These are phyloP conservation scores for Atrina japonica DNA, from an alignment of 2,888 invertebrate species.

Conservation along the genomic window DNA sequence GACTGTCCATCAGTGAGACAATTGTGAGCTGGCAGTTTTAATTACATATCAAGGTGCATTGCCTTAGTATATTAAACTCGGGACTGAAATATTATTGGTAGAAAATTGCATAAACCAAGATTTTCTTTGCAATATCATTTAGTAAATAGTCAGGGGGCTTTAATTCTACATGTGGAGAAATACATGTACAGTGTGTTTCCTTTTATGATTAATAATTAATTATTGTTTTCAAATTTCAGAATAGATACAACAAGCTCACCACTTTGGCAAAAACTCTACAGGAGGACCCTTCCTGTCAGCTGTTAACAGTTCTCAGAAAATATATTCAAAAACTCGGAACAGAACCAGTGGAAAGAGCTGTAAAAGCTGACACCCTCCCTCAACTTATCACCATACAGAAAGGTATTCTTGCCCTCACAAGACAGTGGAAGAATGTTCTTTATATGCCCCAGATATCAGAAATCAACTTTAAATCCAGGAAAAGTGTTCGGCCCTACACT, in stretches of 20 bases:
- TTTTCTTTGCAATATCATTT: too few species aligned
- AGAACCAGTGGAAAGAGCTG: conserved; percentile 89
- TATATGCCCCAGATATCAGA: conserved; percentile 95
- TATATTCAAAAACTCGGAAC: conserved; percentile 88
- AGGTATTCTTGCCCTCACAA: conserved; percentile 96
- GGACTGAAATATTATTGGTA: too few species aligned
- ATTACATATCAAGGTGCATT: too few species aligned
- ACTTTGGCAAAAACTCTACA: conserved; percentile 93
- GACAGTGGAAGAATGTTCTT: conserved; percentile 98
- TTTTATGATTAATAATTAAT: too few species aligned
- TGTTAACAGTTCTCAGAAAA: conserved; percentile 93
- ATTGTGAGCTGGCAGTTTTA: too few species aligned
- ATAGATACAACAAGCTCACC: conserved; percentile 91
- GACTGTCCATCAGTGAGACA: too few species aligned
- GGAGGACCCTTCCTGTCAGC: conserved; percentile 96
- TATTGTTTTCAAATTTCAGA: conserved; percentile 84
- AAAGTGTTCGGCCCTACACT: conserved; percentile 86
- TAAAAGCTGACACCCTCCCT: conserved; percentile 91
- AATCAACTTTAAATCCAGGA: conserved; percentile 87
- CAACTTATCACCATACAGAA: conserved; percentile 93
- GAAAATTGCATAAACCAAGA: too few species aligned
- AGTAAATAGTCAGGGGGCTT: too few species aligned
- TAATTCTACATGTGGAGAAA: too few species aligned
- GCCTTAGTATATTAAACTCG: too few species aligned
- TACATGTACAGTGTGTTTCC: too few species aligned